Conservation (phyloP, 2,888 invertebrate genomes). For the Blera fallax region DNA sequence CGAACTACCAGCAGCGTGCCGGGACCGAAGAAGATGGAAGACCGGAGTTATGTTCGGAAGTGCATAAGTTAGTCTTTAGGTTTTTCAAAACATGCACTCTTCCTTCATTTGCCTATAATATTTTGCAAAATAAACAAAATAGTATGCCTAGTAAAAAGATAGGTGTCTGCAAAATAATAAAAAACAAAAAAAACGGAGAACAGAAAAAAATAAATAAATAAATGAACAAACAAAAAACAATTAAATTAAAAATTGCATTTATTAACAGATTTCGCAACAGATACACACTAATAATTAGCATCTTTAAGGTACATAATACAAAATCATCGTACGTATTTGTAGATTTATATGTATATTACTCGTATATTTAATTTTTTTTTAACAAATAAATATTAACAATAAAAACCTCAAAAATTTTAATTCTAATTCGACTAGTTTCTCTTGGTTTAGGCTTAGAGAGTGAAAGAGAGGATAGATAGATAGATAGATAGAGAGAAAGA, state of each 20-base stretch:
- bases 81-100: too few relatives aligned
- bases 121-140: too few relatives aligned
- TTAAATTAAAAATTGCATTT: conserved; percentile 58
- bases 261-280: conserved; percentile 56
- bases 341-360: conserved; percentile 40
- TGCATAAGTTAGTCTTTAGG: too few relatives aligned
- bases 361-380: conserved; percentile 40
- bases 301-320: conserved; percentile 68
- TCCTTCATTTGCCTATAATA: too few relatives aligned
- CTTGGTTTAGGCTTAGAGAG: conserved; percentile 50
- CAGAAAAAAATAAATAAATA: neutral
- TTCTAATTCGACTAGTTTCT: conserved; percentile 68
- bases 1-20: too few relatives aligned
- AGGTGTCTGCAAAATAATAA: neutral
- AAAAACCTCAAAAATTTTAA: conserved; percentile 61
- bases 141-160: too few relatives aligned
- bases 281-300: conserved; percentile 49
- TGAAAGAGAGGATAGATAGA: conserved; percentile 44
- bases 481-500: conserved; percentile 4
- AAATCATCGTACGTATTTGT: conserved; percentile 67
- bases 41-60: too few relatives aligned
- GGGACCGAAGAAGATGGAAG: too few relatives aligned
- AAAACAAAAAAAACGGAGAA: neutral
- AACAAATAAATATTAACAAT: conserved; percentile 70
- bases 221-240: conserved; percentile 11